Percentiles rank a stretch among this genome's conserved stretches.
These are phyloP conservation scores for Brenthis ino DNA, from an alignment of 2,888 invertebrate species.

Conservation along the genomic window DNA sequence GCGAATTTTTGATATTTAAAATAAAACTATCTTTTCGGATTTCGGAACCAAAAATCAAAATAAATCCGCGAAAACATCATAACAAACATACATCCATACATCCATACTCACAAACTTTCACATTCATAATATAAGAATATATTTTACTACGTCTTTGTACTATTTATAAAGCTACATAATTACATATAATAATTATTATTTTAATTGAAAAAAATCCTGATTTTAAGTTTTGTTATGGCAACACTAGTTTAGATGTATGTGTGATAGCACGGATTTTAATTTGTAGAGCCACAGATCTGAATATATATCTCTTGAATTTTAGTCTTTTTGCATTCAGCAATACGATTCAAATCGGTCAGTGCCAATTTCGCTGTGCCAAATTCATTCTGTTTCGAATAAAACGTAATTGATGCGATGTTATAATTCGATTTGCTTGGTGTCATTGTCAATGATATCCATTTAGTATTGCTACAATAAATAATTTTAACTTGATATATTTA, in stretches of 20 bases:
- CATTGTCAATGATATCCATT: slow-evolving; percentile 33
- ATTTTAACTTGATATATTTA: not conserved
- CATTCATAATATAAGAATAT: no score
- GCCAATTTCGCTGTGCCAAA: slow-evolving; percentile 8
- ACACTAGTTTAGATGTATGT: slow-evolving; percentile 46
- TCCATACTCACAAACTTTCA: no score
- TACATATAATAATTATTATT: no score
- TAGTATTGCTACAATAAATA: slow-evolving; percentile 15
- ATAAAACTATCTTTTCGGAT: no score
- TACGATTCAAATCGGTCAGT: slow-evolving; percentile 8
- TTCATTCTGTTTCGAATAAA: slow-evolving; percentile 37
- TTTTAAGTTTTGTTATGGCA: not conserved
- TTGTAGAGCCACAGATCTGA: slow-evolving; percentile 33
- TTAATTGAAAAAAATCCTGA: not conserved
- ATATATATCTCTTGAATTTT: slow-evolving; percentile 18
- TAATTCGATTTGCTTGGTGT: slow-evolving; percentile 38
- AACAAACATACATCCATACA: no score
- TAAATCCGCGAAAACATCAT: no score
- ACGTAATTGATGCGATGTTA: slow-evolving; percentile 32
- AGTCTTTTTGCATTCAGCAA: not conserved
- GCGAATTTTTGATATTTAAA: no score
- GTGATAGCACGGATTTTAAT: slow-evolving; percentile 42
- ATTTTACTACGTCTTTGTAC: no score
- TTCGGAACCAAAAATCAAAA: no score
- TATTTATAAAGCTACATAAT: no score